Evolutionary conservation across 2,113 vertebrate species (phyloP).

Genomic region (Aptenodytes forsteri): DNA sequence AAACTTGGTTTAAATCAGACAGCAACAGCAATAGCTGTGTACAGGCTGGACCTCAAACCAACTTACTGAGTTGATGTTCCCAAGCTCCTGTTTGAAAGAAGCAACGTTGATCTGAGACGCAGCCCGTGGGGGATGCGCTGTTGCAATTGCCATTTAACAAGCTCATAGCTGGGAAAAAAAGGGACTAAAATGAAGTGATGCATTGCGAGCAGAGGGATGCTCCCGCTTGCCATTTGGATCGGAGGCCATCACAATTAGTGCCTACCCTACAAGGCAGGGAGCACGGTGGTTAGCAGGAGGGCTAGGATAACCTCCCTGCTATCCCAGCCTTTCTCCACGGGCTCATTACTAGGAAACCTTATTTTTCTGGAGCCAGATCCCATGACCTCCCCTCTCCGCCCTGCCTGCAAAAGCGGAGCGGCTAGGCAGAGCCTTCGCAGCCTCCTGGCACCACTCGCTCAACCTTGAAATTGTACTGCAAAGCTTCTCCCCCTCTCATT

Average conservation of each 20-base stretch:
- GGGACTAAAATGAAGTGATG: not conserved
- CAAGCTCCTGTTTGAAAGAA: not conserved
- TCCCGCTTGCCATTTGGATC: not conserved
- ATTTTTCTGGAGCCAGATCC: not conserved
- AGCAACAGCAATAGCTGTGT: not conserved
- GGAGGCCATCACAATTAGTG: not conserved
- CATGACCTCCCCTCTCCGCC: fast-evolving
- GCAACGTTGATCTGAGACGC: fast-evolving
- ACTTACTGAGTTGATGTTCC: not conserved
- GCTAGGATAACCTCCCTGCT: not conserved
- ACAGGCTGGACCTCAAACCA: not conserved
- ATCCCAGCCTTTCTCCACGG: not conserved
- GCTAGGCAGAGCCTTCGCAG: not conserved
- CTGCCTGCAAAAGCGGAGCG: not conserved
- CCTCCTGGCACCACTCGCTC: not conserved
- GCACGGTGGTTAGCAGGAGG: not conserved
- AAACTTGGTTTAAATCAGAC: not conserved
- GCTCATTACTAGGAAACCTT: not conserved
- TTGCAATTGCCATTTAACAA: not conserved
- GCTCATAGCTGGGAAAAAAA: not conserved
- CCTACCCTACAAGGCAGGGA: not conserved
- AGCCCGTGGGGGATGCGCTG: fast-evolving
- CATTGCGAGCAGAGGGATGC: not conserved
- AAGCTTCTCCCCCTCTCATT: constrained; percentile 1
- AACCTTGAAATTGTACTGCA: constrained; percentile 43